Percentiles rank a stretch among this genome's conserved stretches.
These are phyloP conservation scores for Misgurnus anguillicaudatus DNA, from an alignment of 2,113 vertebrate species.

Conservation along the genomic window DNA sequence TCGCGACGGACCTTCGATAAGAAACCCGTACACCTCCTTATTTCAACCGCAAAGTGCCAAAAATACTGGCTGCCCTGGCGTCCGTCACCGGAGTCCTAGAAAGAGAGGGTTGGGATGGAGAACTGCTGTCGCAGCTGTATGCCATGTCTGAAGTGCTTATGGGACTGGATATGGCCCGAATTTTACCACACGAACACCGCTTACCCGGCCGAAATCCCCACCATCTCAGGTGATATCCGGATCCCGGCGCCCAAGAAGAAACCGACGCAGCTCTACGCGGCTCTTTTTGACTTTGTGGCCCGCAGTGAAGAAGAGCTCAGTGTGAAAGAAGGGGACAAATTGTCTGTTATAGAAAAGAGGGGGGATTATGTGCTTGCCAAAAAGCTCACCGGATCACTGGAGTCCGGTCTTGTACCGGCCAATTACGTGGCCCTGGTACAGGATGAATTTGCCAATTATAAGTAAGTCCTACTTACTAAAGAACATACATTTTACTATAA, in stretches of 20 bases:
- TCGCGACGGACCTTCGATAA: conserved; percentile 11
- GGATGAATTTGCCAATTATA: conserved; percentile 79
- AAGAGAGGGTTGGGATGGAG: conserved; percentile 78
- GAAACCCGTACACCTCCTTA: neutral
- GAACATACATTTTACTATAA: too few species aligned
- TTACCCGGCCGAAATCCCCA: conserved; percentile 64
- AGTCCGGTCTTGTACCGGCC: conserved; percentile 83
- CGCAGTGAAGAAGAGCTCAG: conserved; percentile 82
- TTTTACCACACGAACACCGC: conserved; percentile 57
- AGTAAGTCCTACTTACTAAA: conserved; percentile 73
- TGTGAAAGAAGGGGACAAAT: conserved; percentile 81
- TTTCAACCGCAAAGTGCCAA: conserved; percentile 3
- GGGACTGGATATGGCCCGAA: conserved; percentile 87
- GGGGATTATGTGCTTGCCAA: conserved; percentile 83
- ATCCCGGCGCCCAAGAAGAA: conserved; percentile 71
- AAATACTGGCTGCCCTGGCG: conserved; percentile 42
- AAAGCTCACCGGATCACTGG: conserved; percentile 78
- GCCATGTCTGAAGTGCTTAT: conserved; percentile 79
- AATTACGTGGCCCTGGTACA: conserved; percentile 82
- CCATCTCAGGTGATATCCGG: conserved; percentile 72
- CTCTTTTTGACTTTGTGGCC: conserved; percentile 84
- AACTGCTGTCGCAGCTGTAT: conserved; percentile 81
- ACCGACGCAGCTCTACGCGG: conserved; percentile 76
- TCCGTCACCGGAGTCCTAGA: neutral
- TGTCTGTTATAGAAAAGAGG: conserved; percentile 83